phyloP scores from a whole-genome alignment of 2,888 invertebrate genomes.

The Agriopis aurantiaria region DNA sequence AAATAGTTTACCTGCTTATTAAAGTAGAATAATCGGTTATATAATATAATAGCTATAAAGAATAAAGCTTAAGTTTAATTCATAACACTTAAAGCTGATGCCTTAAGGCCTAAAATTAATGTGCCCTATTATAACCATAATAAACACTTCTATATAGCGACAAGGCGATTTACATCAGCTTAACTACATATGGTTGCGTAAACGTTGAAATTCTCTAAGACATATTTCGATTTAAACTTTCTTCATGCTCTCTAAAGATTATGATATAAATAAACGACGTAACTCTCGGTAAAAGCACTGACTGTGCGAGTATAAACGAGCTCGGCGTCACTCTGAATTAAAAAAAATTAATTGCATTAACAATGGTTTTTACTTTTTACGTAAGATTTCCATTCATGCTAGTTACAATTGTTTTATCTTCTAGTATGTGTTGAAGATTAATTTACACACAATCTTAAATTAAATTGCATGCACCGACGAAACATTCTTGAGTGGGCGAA shows the following conservation, averaged over 20 bases:
- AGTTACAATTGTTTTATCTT: slow-evolving; percentile 32
- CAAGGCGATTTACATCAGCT: slow-evolving; percentile 27
- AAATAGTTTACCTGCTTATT: no score
- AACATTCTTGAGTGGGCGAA: slow-evolving; percentile 62
- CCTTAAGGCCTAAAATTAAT: slow-evolving; percentile 11
- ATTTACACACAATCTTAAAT: slow-evolving; percentile 23
- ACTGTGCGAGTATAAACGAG: slow-evolving; percentile 5
- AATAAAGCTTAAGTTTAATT: no score
- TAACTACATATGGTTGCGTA: slow-evolving; percentile 31
- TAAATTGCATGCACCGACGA: slow-evolving; percentile 16
- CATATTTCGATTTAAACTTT: slow-evolving; percentile 51
- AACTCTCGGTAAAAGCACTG: slow-evolving; percentile 25
- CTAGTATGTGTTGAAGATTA: slow-evolving; percentile 21
- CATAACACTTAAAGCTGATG: no score
- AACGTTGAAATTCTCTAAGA: slow-evolving; percentile 45
- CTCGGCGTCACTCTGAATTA: slow-evolving; percentile 13
- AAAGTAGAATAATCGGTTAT: no score
- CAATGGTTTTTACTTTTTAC: slow-evolving; percentile 34
- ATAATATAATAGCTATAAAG: no score
- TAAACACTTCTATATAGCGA: slow-evolving; percentile 14
- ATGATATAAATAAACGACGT: slow-evolving; percentile 30
- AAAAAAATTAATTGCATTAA: slow-evolving; percentile 27
- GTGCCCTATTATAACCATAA: slow-evolving; percentile 21
- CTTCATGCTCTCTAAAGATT: slow-evolving; percentile 45
- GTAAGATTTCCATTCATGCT: slow-evolving; percentile 32